Conservation (phyloP, 1,140 invertebrate species). For the Zaprionus ghesquierei region DNA sequence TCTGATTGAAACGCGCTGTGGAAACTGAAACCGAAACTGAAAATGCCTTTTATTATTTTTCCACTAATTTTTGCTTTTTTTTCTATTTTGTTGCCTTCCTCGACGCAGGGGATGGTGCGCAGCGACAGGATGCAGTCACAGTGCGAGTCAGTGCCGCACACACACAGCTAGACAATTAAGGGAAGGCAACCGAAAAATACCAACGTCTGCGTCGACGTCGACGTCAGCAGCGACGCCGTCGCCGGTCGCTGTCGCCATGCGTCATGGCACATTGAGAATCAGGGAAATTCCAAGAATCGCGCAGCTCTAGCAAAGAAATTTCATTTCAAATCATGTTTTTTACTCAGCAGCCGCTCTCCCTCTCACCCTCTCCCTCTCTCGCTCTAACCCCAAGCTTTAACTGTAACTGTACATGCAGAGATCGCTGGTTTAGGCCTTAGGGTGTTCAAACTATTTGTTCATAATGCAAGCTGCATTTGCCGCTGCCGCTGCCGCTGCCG, state of each 20-base stretch:
- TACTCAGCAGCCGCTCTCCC: too few species aligned
- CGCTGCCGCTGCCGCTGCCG: neutral
- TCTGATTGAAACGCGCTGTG: constrained; percentile 59
- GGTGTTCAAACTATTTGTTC: constrained; percentile 55
- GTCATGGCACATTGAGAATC: constrained; percentile 42
- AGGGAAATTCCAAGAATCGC: constrained; percentile 53
- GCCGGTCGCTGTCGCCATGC: constrained; percentile 1
- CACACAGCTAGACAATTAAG: constrained; percentile 43
- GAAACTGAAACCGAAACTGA: constrained; percentile 54
- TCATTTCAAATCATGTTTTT: constrained; percentile 39
- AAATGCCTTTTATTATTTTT: constrained; percentile 68
- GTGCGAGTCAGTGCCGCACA: constrained; percentile 19
- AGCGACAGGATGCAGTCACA: constrained; percentile 56
- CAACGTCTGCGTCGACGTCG: constrained; percentile 12
- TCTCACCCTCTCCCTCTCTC: too few species aligned
- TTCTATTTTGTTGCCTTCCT: constrained; percentile 33
- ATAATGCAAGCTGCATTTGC: constrained; percentile 37
- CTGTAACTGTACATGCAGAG: constrained; percentile 25
- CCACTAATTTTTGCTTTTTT: constrained; percentile 55
- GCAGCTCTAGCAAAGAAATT: constrained; percentile 38
- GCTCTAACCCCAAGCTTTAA: too few species aligned
- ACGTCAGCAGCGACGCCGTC: constrained; percentile 1
- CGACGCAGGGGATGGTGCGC: constrained; percentile 49
- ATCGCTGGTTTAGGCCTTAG: too few species aligned
- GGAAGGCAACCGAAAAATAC: constrained; percentile 39